phyloP scores from a whole-genome alignment of 2,113 vertebrate species.

The Helogale parvula region DNA sequence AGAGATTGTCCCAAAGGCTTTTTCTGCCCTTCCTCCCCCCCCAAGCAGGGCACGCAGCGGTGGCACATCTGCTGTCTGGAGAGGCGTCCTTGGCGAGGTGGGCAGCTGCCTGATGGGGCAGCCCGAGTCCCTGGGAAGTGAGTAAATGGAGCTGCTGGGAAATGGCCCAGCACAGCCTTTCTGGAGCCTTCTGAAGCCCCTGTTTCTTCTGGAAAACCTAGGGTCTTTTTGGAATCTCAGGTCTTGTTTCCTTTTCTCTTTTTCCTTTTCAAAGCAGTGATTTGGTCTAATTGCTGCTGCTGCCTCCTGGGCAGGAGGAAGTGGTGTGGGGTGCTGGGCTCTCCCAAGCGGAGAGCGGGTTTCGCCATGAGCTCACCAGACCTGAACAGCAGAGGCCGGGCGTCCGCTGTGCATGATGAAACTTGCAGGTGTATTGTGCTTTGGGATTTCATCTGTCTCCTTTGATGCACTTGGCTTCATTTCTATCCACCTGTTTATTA shows the following conservation, averaged over 20 bases:
- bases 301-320: constrained; percentile 12
- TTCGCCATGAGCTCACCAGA: constrained; percentile 80
- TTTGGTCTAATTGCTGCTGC: background rate
- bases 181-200: background rate
- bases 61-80: background rate
- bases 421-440: constrained; percentile 84
- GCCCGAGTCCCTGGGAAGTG: background rate
- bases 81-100: background rate
- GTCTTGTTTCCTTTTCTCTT: background rate
- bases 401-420: constrained; percentile 80
- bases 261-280: background rate
- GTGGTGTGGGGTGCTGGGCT: background rate
- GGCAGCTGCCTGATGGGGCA: constrained; percentile 43
- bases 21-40: too few relatives aligned
- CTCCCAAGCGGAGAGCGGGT: background rate
- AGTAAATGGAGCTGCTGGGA: background rate
- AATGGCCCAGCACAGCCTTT: background rate
- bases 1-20: background rate
- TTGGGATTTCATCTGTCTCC: constrained; percentile 82
- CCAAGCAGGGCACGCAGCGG: background rate
- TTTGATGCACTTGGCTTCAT: constrained; percentile 87
- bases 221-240: background rate
- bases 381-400: constrained; percentile 81
- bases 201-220: background rate
- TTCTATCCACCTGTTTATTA: constrained; percentile 89